A percentile compares a stretch with the other conserved stretches of the same genome.
Evolutionary conservation across 2,888 invertebrate genomes (phyloP).

Genomic region (Lymantria monacha): DNA sequence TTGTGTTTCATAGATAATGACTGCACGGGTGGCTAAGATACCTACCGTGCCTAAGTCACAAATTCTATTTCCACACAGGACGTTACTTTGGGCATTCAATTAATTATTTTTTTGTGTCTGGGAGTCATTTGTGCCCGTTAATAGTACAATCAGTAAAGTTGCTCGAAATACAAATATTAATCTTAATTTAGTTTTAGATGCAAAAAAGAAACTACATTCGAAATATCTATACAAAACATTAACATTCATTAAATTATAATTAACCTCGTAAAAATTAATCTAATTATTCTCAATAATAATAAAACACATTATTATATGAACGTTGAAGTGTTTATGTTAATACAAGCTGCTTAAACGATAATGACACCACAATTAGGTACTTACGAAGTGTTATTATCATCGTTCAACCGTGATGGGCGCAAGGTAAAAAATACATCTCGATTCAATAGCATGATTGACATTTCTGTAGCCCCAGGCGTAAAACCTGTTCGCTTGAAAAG

Average conservation of each 20-base stretch:
- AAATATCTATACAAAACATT: neutral
- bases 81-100: too few species aligned
- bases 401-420: slow-evolving; percentile 39
- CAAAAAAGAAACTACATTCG: too few species aligned
- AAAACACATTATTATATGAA: slow-evolving; percentile 24
- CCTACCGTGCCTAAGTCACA: too few species aligned
- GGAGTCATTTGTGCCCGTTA: too few species aligned
- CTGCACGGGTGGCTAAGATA: too few species aligned
- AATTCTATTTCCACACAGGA: too few species aligned
- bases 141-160: too few species aligned
- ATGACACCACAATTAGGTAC: slow-evolving; percentile 48
- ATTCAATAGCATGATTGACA: slow-evolving; percentile 52
- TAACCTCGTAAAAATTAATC: neutral
- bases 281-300: slow-evolving; percentile 7
- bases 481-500: slow-evolving; percentile 42
- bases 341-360: slow-evolving; percentile 40
- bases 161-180: too few species aligned
- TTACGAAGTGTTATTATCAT: slow-evolving; percentile 47
- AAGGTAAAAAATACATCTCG: slow-evolving; percentile 40
- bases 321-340: slow-evolving; percentile 43
- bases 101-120: too few species aligned
- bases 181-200: too few species aligned
- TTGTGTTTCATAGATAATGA: too few species aligned
- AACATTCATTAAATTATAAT: neutral
- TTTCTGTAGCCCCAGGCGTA: slow-evolving; percentile 37